Percentiles rank a stretch among this genome's conserved stretches.
Conservation (phyloP, 1,140 invertebrate species). For the Lordiphosa clarofinis region DNA sequence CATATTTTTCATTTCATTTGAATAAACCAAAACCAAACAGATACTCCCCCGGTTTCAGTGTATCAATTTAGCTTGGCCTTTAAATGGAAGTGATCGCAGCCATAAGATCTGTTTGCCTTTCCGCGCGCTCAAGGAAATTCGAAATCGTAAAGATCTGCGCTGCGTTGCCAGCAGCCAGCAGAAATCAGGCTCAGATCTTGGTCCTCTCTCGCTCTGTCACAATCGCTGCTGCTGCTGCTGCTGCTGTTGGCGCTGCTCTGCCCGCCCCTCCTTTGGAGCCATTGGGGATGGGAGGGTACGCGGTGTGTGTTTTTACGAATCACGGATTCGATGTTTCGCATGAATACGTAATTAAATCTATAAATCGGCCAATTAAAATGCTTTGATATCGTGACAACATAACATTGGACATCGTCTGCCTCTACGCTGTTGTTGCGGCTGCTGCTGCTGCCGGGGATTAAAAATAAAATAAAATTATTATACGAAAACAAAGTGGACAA, state of each 20-base stretch:
- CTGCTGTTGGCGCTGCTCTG: constrained; percentile 24
- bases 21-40: no score
- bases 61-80: constrained; percentile 5
- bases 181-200: constrained; percentile 61
- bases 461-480: constrained; percentile 73
- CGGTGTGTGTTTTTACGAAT: constrained; percentile 80
- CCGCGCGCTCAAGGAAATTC: constrained; percentile 34
- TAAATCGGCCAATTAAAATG: constrained; percentile 80
- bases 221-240: constrained; percentile 10
- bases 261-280: constrained; percentile 2
- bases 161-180: constrained; percentile 44
- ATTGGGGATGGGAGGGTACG: constrained; percentile 38
- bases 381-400: constrained; percentile 80
- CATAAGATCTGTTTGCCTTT: constrained; percentile 29
- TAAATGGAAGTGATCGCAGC: constrained; percentile 24
- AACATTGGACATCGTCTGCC: constrained; percentile 73
- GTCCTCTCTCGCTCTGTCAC: constrained; percentile 18
- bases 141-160: constrained; percentile 71
- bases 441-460: constrained; percentile 19
- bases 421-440: constrained; percentile 1
- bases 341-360: constrained; percentile 80
- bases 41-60: neutral
- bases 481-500: constrained; percentile 47
- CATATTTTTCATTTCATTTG: no score
- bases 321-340: constrained; percentile 80